Evolutionary conservation across 2,113 vertebrate species (phyloP).

Genomic region (Gila orcuttii): DNA sequence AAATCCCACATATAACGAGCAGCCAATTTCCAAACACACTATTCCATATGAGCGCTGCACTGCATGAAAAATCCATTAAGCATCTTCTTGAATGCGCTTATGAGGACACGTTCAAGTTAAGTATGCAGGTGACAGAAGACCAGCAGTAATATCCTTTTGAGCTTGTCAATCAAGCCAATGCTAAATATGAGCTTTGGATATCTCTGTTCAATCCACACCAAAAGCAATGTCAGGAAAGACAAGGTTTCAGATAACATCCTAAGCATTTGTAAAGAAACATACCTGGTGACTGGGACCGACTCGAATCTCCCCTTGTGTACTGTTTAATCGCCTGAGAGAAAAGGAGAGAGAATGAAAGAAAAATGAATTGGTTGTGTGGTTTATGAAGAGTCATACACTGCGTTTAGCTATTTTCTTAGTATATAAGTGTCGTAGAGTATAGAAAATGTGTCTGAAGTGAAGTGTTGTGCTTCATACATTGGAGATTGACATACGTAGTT

Average conservation of each 20-base stretch:
- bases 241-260: slow-evolving; percentile 31
- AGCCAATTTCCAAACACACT: slow-evolving; percentile 36
- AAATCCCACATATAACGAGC: slow-evolving; percentile 3
- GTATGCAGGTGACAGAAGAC: neutral
- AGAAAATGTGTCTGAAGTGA: neutral
- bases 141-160: neutral
- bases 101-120: neutral
- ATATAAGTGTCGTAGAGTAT: neutral
- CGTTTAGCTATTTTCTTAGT: neutral
- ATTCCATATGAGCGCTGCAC: slow-evolving; percentile 4
- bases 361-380: slow-evolving; percentile 18
- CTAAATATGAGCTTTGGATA: slow-evolving; percentile 5
- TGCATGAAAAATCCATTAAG: slow-evolving; percentile 15
- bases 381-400: neutral
- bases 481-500: neutral
- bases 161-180: slow-evolving; percentile 13
- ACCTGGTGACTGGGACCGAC: slow-evolving; percentile 99
- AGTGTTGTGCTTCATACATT: neutral
- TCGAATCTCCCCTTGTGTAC: slow-evolving; percentile 97
- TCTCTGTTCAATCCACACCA: neutral
- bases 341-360: slow-evolving; percentile 63
- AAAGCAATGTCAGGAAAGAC: neutral
- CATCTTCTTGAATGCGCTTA: neutral
- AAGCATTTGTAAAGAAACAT: slow-evolving; percentile 61
- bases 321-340: slow-evolving; percentile 92